Evolutionary conservation across 2,888 invertebrate species (phyloP).

Genomic region (Drosophila koepferae): DNA sequence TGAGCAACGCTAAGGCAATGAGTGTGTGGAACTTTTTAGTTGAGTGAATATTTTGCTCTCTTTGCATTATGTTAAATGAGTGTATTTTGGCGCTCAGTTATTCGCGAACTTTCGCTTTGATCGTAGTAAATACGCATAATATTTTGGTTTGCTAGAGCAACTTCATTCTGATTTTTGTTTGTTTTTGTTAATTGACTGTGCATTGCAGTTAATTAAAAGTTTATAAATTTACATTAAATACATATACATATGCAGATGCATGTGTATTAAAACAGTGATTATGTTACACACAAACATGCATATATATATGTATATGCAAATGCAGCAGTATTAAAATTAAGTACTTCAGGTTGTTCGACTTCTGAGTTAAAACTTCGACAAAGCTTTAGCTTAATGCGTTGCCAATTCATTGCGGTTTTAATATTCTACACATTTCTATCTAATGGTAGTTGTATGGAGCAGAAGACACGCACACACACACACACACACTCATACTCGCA

Average conservation of each 20-base stretch:
- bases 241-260: too few relatives aligned
- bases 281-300: not conserved
- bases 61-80: not conserved
- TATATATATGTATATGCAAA: not conserved
- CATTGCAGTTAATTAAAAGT: not conserved
- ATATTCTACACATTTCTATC: constrained; percentile 24
- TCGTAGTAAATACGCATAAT: not conserved
- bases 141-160: too few relatives aligned
- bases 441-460: not conserved
- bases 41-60: not conserved
- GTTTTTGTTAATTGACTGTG: too few relatives aligned
- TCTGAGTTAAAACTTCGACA: not conserved
- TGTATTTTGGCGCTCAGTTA: not conserved
- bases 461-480: constrained; percentile 10
- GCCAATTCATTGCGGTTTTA: constrained; percentile 45
- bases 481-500: not conserved
- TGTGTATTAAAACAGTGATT: not conserved
- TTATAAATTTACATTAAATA: not conserved
- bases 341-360: not conserved
- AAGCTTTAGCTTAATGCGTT: constrained; percentile 1
- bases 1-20: not conserved
- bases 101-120: not conserved
- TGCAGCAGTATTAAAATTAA: not conserved
- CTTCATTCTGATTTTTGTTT: too few relatives aligned
- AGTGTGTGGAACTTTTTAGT: not conserved